phyloP scores from a whole-genome alignment of 53 echinoderm and acorn worm genomes.

The Temnopleurus reevesii region DNA sequence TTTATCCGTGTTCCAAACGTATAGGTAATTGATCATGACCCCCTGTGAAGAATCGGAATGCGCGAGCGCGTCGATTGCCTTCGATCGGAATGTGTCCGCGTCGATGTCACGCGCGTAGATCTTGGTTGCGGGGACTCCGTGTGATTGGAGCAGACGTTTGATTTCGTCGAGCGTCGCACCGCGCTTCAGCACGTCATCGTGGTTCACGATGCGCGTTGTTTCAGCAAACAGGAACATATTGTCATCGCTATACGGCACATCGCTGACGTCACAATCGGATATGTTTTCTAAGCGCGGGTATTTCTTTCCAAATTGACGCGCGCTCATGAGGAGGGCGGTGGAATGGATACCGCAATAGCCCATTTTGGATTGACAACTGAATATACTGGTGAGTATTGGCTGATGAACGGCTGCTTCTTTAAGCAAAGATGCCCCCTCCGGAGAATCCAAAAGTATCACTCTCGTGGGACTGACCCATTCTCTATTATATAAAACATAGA shows the following conservation, averaged over 20 bases:
- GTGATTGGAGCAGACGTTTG: constrained; percentile 26
- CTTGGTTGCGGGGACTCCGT: constrained; percentile 16
- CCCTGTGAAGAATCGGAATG: constrained; percentile 2
- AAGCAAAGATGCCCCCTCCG: constrained; percentile 49
- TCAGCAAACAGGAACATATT: constrained; percentile 54
- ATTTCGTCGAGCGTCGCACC: constrained; percentile 56
- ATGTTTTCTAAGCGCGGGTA: background rate
- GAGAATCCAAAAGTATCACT: constrained; percentile 32
- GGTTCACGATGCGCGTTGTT: constrained; percentile 12
- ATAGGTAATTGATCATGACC: constrained; percentile 59
- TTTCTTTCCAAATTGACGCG: constrained; percentile 39
- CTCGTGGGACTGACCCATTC: background rate
- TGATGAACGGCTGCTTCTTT: constrained; percentile 12
- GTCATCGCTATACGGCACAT: constrained; percentile 38
- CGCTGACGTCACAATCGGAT: background rate
- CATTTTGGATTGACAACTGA: constrained; percentile 38
- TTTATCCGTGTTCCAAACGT: background rate
- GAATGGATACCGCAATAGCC: constrained; percentile 60
- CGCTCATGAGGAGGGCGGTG: constrained; percentile 61
- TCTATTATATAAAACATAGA: no score
- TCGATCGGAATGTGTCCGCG: constrained; percentile 50
- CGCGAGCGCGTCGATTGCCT: constrained; percentile 33
- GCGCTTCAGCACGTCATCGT: background rate
- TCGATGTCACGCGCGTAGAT: constrained; percentile 8
- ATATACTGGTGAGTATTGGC: constrained; percentile 39